Base-by-base conservation (phyloP, 2,888 invertebrate genomes). In the Acrobasis suavella region DNA sequence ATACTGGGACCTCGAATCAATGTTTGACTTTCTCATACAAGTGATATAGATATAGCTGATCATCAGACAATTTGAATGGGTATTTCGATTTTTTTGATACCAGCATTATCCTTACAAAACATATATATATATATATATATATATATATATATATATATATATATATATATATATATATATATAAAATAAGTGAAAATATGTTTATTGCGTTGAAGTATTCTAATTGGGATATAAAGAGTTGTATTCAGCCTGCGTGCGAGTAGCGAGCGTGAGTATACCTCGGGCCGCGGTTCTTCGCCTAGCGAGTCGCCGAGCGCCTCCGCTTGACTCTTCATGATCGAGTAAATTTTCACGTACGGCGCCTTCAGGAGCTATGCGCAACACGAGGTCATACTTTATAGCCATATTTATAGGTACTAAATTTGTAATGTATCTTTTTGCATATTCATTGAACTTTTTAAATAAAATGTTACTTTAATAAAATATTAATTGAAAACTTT, bases 261-360 rank as follows among this genome's bases (percentile, higher is more conserved):
- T 39, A 17, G 62, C 62, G 63, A 60, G 65, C 72, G 72, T 68
- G 76, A 55, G 69, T 64, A 62, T 91, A 91, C 91, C 92, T 91
- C 91, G 65, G 82, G 90, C 81, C 82, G 89, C 69, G 91, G 91
- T 77, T 92, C 93, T 75, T 93, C 93, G 81, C 93, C 90, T 74
- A 92, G 85, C 71, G 91, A 91, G 81, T 92, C 91, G 72, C 91
- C 91, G 73, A 92, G 86, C 80, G 93, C 94, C 89, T 95, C 95
- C 83, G 95, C 96, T 93, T 96, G 96, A 93, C 96, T 97, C 96
- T 97, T 97, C 95, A 97, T 96, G 94, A 97, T 97, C 94, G 96
- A 97, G 96, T 97, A 97, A 95, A 97, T 96, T 96, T 97, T 97
- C 94, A 96, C 96, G 94, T 97, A 97, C 87, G 97, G 97, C 93